phyloP scores from a whole-genome alignment of 2,888 invertebrate species.

The Tupiocoris notatus region DNA sequence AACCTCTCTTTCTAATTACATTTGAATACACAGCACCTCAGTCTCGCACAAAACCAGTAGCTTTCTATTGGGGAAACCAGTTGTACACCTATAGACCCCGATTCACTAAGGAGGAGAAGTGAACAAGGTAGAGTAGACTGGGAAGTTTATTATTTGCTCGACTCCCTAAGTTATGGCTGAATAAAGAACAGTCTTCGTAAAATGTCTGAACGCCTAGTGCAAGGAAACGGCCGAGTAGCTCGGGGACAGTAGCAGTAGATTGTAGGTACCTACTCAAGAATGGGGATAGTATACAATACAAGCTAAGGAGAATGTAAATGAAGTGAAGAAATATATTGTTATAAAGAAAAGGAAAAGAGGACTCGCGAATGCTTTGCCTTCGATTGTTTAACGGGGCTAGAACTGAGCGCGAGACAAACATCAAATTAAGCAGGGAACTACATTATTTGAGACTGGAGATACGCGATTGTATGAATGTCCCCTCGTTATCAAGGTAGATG shows the following conservation, averaged over 20 bases:
- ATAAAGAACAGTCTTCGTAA: slow-evolving; percentile 22
- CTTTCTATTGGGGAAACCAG: not conserved
- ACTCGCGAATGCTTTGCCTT: too few species aligned
- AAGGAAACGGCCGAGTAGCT: not conserved
- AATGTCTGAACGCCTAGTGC: not conserved
- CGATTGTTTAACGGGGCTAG: too few species aligned
- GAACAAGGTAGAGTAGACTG: not conserved
- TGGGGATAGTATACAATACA: not conserved
- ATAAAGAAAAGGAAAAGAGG: too few species aligned
- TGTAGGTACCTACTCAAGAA: not conserved
- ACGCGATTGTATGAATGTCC: too few species aligned
- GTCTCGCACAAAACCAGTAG: not conserved
- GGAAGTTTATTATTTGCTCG: slow-evolving; percentile 3
- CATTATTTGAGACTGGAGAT: too few species aligned
- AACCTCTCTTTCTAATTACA: slow-evolving; percentile 38
- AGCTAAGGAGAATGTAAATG: slow-evolving; percentile 19
- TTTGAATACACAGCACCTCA: slow-evolving; percentile 20
- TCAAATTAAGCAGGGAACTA: too few species aligned
- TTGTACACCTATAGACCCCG: not conserved
- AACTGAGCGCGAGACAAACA: too few species aligned
- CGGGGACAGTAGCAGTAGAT: not conserved
- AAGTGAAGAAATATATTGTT: too few species aligned
- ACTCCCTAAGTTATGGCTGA: slow-evolving; percentile 29
- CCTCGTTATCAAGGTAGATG: too few species aligned
- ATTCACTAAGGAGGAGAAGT: not conserved